These are phyloP conservation scores for Brenthis daphne DNA, from an alignment of 2,888 invertebrate genomes.

Conservation along the genomic window DNA sequence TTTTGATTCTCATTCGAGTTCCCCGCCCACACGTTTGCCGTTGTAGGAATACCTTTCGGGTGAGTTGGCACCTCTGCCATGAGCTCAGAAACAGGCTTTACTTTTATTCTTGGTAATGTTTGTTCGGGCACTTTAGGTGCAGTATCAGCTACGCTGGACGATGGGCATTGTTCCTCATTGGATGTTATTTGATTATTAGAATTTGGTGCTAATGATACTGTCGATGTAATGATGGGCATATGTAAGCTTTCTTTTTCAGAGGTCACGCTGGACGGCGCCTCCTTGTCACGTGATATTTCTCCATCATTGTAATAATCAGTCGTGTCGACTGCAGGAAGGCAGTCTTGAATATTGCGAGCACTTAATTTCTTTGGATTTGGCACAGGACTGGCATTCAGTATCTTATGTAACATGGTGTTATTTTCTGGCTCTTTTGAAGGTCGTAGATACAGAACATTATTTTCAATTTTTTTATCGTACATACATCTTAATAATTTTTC, in stretches of 20 bases:
- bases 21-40: conserved; percentile 17
- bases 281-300: background rate
- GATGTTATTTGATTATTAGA: conserved; percentile 10
- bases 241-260: background rate
- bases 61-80: conserved; percentile 52
- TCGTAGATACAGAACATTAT: conserved; percentile 22
- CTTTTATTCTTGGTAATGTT: conserved; percentile 63
- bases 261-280: background rate
- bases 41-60: conserved; percentile 1
- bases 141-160: background rate
- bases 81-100: conserved; percentile 66
- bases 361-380: conserved; percentile 68
- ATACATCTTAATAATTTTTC: background rate
- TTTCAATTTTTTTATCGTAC: conserved; percentile 17
- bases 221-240: conserved; percentile 66
- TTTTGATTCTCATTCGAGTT: conserved; percentile 16
- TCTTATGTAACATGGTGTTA: conserved; percentile 39
- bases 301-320: background rate
- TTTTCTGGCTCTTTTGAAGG: conserved; percentile 26
- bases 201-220: conserved; percentile 55
- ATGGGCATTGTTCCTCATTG: conserved; percentile 8
- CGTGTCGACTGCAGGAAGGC: conserved; percentile 14
- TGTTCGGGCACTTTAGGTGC: background rate
- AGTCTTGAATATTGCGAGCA: conserved; percentile 48
- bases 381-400: conserved; percentile 65